Evolutionary conservation across 2,888 invertebrate species (phyloP).

Genomic region (Hypomecis punctinalis): DNA sequence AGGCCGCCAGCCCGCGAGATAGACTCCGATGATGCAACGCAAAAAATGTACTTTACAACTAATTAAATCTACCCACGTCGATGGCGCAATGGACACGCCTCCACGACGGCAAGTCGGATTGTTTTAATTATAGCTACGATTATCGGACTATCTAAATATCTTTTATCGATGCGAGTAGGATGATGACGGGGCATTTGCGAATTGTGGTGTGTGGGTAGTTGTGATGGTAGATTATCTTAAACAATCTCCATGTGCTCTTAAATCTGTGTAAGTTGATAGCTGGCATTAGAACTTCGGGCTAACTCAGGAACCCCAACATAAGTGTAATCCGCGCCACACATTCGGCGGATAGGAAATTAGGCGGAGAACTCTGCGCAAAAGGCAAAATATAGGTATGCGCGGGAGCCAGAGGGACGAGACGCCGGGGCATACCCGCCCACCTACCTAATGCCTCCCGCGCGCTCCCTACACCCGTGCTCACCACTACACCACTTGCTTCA

Average conservation of each 20-base stretch:
- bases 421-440: too few relatives aligned
- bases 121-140: constrained; percentile 72
- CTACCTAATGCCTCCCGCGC: too few relatives aligned
- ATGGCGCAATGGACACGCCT: constrained; percentile 78
- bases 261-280: too few relatives aligned
- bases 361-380: too few relatives aligned
- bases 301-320: too few relatives aligned
- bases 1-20: constrained; percentile 41
- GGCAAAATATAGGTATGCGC: too few relatives aligned
- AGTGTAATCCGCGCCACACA: too few relatives aligned
- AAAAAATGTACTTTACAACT: constrained; percentile 76
- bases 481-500: too few relatives aligned
- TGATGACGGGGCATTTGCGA: constrained; percentile 27
- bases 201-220: constrained; percentile 28
- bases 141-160: constrained; percentile 37
- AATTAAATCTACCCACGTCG: constrained; percentile 82
- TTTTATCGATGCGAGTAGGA: constrained; percentile 32
- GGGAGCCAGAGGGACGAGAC: too few relatives aligned
- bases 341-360: too few relatives aligned
- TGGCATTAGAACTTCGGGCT: too few relatives aligned
- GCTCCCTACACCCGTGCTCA: too few relatives aligned
- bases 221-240: background rate
- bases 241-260: background rate
- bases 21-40: constrained; percentile 64
- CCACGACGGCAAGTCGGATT: constrained; percentile 57